Evolutionary conservation across 2,888 invertebrate genomes (phyloP).

Genomic region (Rhimphoctona megacephalus): DNA sequence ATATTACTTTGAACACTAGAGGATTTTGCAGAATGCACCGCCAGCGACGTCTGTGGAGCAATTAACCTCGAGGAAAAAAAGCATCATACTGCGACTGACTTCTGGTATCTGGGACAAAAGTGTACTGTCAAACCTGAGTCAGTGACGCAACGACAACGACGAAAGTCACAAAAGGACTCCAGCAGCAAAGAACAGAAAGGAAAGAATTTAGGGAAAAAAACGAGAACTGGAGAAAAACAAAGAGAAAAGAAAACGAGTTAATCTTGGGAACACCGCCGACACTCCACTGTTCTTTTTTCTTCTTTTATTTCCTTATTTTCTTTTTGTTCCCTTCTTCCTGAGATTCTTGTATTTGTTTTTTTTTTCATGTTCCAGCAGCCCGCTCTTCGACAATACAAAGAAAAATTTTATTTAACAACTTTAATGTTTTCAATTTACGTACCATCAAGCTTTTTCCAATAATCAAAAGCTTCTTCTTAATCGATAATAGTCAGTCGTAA

Average conservation of each 20-base stretch:
- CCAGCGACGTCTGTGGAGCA: slow-evolving; percentile 38
- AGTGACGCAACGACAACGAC: slow-evolving; percentile 41
- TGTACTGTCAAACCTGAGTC: slow-evolving; percentile 26
- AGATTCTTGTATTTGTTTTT: background rate
- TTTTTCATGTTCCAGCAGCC: background rate
- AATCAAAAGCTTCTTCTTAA: background rate
- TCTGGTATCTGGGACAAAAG: slow-evolving; percentile 55
- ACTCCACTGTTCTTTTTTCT: slow-evolving; percentile 33
- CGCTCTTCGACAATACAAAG: slow-evolving; percentile 12
- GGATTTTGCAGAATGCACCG: slow-evolving; percentile 20
- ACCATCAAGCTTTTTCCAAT: slow-evolving; percentile 11
- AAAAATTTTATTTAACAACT: background rate
- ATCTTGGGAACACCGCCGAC: slow-evolving; percentile 52
- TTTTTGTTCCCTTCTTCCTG: background rate
- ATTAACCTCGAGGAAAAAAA: slow-evolving; percentile 53
- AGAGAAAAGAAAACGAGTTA: slow-evolving; percentile 51
- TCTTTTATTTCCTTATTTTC: slow-evolving; percentile 7
- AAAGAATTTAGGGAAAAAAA: background rate
- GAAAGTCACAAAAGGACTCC: slow-evolving; percentile 14
- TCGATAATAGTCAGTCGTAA: background rate
- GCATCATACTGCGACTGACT: slow-evolving; percentile 40
- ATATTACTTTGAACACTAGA: background rate
- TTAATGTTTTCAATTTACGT: background rate
- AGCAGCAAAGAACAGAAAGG: slow-evolving; percentile 13
- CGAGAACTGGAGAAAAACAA: background rate